Base-by-base conservation (phyloP, 2,113 vertebrate genomes). In the Archilochus colubris region DNA sequence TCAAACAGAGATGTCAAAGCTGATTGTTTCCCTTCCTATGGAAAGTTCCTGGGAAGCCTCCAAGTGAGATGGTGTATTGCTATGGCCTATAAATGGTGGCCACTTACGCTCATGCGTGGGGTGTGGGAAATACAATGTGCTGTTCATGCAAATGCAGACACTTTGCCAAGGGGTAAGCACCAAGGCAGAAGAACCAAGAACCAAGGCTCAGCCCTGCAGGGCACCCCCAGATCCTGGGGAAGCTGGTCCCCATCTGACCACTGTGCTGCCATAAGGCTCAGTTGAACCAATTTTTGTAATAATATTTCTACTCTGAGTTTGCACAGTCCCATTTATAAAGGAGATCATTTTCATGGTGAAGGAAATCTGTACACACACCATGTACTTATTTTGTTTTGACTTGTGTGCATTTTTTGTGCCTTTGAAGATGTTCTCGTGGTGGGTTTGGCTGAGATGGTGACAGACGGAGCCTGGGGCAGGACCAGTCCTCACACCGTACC, bases 221-320 rank as follows among this genome's bases (percentile, higher is more conserved):
- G 19, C 30, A 23, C 23, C 50, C 22, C 15, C 16, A 7, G 4
- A 17, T 40, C 33, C 69, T 33, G 31, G 9, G 20, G 57, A 27
- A 70, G 33, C 21, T 17, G 57, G 12, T 72, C 8, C 22, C 40
- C 36, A 38, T 15, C 58, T 9, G 1, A 61, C 36, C 36, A 50
- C 14, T 0, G 0, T 6, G 8, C 61, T 70, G 31, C 6, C 9
- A 10, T 24, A 57, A 57, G 48, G 44, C 25, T 53, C 21, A 50
- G 7, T 2, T 1, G 0, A 59, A 86, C 44, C 14, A 4, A 43
- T 12, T 91, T 78, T 78, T 61, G 27, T 15, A 44, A 15, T 12
- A 91, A 17, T 12, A 36, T 31, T 75, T 82, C 27, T 5, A 28
- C 21, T 16, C 30, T 2, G 63, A 31, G 17, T 58, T 88, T 46